These are phyloP conservation scores for Hoplias malabaricus DNA, from an alignment of 2,113 vertebrate species.

Conservation along the genomic window DNA sequence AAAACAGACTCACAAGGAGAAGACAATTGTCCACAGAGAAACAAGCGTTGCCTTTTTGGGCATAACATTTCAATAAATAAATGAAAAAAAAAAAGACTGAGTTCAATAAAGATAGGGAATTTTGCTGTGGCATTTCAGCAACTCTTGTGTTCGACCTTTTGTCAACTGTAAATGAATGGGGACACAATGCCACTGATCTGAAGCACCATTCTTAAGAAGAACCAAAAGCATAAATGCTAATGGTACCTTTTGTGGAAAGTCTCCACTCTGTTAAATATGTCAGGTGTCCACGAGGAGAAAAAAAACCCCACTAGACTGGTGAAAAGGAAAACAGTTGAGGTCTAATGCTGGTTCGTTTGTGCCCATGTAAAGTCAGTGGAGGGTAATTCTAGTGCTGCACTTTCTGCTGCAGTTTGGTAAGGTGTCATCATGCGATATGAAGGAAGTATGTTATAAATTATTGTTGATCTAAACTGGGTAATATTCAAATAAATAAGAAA, in stretches of 20 bases:
- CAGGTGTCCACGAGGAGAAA: too few relatives aligned
- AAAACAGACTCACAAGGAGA: background rate
- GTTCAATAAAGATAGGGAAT: background rate
- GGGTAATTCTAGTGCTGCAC: background rate
- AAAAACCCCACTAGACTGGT: too few relatives aligned
- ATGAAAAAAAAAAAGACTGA: background rate
- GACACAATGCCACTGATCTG: too few relatives aligned
- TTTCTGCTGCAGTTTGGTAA: background rate
- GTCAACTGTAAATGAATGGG: too few relatives aligned
- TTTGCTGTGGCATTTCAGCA: too few relatives aligned
- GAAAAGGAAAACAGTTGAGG: background rate
- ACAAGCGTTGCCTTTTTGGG: conserved; percentile 7
- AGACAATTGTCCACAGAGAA: background rate
- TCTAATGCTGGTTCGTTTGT: background rate
- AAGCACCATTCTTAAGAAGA: too few relatives aligned
- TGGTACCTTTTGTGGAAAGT: too few relatives aligned
- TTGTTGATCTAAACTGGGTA: too few relatives aligned
- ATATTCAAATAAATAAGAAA: background rate
- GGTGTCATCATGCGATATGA: background rate
- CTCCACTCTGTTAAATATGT: too few relatives aligned
- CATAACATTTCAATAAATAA: conserved; percentile 37
- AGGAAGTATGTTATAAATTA: background rate
- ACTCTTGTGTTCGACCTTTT: too few relatives aligned
- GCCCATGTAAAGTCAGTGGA: rapidly evolving
- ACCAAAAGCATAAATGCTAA: too few relatives aligned